Conservation (phyloP, 2,113 vertebrate species). For the Campylorhamphus procurvoides region DNA sequence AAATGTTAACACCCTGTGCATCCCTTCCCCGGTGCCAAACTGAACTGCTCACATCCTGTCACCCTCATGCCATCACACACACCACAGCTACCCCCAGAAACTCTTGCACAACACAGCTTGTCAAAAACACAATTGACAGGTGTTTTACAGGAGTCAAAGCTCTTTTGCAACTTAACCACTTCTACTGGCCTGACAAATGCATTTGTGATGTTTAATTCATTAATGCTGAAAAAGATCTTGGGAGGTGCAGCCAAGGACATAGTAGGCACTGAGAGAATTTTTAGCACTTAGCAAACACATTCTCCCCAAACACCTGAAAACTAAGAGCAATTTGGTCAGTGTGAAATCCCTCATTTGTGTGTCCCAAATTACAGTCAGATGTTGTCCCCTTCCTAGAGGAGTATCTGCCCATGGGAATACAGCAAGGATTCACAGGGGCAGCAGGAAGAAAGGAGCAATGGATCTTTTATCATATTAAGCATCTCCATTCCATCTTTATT, state of each 20-base stretch:
- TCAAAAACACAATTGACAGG: not conserved
- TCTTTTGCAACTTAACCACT: not conserved
- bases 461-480: not conserved
- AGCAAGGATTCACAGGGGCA: not conserved
- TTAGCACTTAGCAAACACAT: not conserved
- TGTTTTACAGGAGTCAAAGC: not conserved
- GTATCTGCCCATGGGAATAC: not conserved
- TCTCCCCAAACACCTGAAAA: not conserved
- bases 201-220: not conserved
- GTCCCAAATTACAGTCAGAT: not conserved
- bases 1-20: not conserved
- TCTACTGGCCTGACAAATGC: not conserved
- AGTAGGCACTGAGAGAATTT: not conserved
- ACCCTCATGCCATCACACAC: not conserved
- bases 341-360: not conserved
- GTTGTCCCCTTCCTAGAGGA: not conserved
- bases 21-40: not conserved
- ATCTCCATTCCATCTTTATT: not conserved
- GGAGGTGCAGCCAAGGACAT: not conserved
- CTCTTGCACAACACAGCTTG: not conserved
- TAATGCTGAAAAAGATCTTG: not conserved
- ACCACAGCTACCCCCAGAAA: not conserved
- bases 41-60: rapidly evolving
- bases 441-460: not conserved
- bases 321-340: not conserved